Conservation (phyloP, 2,888 invertebrate genomes). For the Cataglyphis albicans region DNA sequence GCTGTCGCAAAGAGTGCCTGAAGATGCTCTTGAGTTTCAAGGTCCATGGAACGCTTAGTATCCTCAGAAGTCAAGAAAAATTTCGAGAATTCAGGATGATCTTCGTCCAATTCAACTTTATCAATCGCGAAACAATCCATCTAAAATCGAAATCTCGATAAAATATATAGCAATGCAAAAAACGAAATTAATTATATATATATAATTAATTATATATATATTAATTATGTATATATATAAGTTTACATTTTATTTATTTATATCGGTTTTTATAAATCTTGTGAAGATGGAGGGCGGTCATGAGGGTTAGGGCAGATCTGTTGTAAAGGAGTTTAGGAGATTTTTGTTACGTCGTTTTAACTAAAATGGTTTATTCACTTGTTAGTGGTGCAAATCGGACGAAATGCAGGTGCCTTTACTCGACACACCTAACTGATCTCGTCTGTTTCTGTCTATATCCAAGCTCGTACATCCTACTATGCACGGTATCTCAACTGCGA, state of each 20-base stretch:
- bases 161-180: not conserved
- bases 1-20: slow-evolving; percentile 98
- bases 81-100: slow-evolving; percentile 89
- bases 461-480: too few relatives aligned
- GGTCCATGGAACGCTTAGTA: slow-evolving; percentile 91
- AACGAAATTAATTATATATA: not conserved
- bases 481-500: too few relatives aligned
- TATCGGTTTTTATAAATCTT: not conserved
- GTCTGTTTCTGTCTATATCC: too few relatives aligned
- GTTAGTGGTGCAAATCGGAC: too few relatives aligned
- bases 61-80: slow-evolving; percentile 89
- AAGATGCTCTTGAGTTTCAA: slow-evolving; percentile 95
- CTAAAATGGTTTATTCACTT: too few relatives aligned
- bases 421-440: too few relatives aligned
- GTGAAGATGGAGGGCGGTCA: too few relatives aligned
- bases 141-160: slow-evolving; percentile 84
- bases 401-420: too few relatives aligned
- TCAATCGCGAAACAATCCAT: slow-evolving; percentile 91
- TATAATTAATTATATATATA: not conserved
- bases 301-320: too few relatives aligned
- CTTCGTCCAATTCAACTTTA: slow-evolving; percentile 89
- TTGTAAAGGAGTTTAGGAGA: too few relatives aligned
- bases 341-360: too few relatives aligned
- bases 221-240: not conserved
- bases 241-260: not conserved